phyloP scores from a whole-genome alignment of 2,113 vertebrate species.

The Mandrillus leucophaeus region DNA sequence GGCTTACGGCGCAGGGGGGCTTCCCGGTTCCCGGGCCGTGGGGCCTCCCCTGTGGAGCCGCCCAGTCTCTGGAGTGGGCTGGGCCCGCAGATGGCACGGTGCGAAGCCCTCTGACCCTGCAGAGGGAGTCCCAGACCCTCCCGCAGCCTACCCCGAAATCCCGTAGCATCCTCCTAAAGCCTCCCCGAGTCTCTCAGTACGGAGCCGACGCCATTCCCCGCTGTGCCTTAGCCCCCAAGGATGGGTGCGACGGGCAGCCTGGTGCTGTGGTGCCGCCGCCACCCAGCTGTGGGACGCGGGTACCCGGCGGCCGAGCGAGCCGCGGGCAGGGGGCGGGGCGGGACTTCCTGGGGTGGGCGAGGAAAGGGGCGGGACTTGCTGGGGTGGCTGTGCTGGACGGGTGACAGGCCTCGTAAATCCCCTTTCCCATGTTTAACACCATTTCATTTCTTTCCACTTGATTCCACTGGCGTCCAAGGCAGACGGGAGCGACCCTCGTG shows the following conservation, averaged over 20 bases:
- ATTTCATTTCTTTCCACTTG: slow-evolving; percentile 65
- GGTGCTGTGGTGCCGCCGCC: neutral
- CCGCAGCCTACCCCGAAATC: neutral
- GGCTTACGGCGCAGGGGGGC: neutral
- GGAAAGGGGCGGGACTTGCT: slow-evolving; percentile 51
- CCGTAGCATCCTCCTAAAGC: neutral
- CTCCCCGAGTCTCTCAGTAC: neutral
- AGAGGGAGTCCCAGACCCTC: neutral
- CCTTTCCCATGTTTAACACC: slow-evolving; percentile 61
- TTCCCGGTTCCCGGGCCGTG: neutral
- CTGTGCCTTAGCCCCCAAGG: neutral
- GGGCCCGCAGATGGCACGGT: neutral
- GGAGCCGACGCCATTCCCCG: neutral
- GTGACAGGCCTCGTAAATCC: slow-evolving; percentile 76
- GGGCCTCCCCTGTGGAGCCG: neutral
- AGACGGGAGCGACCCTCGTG: slow-evolving; percentile 45
- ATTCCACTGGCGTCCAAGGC: slow-evolving; percentile 36
- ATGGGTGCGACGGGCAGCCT: neutral
- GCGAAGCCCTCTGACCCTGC: neutral
- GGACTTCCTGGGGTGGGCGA: slow-evolving; percentile 42
- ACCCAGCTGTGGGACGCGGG: neutral
- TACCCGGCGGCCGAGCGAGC: neutral
- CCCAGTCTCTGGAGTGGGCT: neutral
- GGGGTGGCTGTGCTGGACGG: neutral
- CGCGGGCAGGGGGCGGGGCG: slow-evolving; percentile 68